These are phyloP conservation scores for Melanerpes aurifrons DNA, from an alignment of 2,113 vertebrate genomes.

Conservation along the genomic window DNA sequence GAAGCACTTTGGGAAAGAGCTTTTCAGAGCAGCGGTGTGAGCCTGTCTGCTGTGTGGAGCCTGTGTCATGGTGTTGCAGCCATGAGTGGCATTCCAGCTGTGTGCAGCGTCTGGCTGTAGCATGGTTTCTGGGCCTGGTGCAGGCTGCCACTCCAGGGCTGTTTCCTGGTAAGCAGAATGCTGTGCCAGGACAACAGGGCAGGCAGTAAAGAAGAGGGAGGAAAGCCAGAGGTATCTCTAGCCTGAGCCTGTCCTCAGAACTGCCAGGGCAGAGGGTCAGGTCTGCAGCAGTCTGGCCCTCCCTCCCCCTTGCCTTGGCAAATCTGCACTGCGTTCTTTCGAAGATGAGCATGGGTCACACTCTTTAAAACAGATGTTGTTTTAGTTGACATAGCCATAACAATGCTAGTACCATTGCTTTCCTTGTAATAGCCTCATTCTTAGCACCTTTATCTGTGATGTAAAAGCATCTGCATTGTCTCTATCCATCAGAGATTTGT, in stretches of 20 bases:
- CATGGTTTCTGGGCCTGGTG: fast-evolving
- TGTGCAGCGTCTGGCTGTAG: background rate
- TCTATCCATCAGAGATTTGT: background rate
- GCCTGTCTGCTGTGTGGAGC: fast-evolving
- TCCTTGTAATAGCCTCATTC: background rate
- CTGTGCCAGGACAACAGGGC: background rate
- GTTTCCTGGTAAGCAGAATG: background rate
- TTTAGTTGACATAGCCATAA: background rate
- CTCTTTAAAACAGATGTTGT: background rate
- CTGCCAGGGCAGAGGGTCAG: background rate
- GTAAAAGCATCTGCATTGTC: background rate
- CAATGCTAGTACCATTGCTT: background rate
- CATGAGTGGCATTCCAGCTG: background rate
- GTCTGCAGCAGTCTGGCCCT: background rate
- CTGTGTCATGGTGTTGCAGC: fast-evolving
- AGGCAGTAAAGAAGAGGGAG: background rate
- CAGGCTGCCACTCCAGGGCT: no score
- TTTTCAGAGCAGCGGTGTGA: background rate
- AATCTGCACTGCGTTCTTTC: background rate
- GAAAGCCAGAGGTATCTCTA: background rate
- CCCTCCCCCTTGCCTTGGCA: fast-evolving
- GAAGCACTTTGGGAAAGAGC: background rate
- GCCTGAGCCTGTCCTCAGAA: background rate
- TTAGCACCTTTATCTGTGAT: fast-evolving
- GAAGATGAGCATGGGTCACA: background rate